Evolutionary conservation across 2,888 invertebrate genomes (phyloP).

Genomic region (Drosophila eohydei): DNA sequence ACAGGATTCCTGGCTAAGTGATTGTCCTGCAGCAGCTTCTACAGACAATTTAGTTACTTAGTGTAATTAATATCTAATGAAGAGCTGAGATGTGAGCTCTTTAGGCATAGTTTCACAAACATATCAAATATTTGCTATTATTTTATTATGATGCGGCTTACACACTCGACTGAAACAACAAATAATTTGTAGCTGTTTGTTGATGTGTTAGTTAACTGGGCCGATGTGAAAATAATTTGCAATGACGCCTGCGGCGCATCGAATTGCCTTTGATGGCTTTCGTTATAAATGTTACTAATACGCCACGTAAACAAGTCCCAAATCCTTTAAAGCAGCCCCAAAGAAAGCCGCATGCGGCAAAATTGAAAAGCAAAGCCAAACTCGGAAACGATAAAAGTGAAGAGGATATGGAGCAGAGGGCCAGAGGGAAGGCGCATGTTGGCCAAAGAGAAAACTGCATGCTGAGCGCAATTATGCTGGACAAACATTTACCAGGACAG

Average conservation of each 20-base stretch:
- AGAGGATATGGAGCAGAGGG: not conserved
- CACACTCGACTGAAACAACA: constrained; percentile 20
- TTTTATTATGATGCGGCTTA: constrained; percentile 9
- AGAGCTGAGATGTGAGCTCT: not conserved
- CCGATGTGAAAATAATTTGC: constrained; percentile 60
- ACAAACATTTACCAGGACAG: constrained; percentile 73
- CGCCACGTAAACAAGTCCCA: constrained; percentile 74
- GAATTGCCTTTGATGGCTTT: constrained; percentile 68
- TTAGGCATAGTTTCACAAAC: not conserved
- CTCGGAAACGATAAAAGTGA: constrained; percentile 30
- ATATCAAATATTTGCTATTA: not conserved
- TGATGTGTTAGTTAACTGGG: constrained; percentile 53
- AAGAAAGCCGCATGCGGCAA: constrained; percentile 39
- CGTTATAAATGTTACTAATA: constrained; percentile 74
- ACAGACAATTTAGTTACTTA: not conserved
- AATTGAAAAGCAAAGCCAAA: constrained; percentile 60
- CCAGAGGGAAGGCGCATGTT: constrained; percentile 5
- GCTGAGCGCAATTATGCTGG: constrained; percentile 81
- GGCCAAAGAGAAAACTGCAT: constrained; percentile 64
- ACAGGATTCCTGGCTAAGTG: not conserved
- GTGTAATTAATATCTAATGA: constrained; percentile 6
- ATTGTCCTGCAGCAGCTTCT: not conserved
- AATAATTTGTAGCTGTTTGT: constrained; percentile 42
- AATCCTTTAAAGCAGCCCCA: constrained; percentile 69
- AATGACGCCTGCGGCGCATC: constrained; percentile 61